These are phyloP conservation scores for Cuculus canorus DNA, from an alignment of 2,797 vertebrate species.

Conservation along the genomic window DNA sequence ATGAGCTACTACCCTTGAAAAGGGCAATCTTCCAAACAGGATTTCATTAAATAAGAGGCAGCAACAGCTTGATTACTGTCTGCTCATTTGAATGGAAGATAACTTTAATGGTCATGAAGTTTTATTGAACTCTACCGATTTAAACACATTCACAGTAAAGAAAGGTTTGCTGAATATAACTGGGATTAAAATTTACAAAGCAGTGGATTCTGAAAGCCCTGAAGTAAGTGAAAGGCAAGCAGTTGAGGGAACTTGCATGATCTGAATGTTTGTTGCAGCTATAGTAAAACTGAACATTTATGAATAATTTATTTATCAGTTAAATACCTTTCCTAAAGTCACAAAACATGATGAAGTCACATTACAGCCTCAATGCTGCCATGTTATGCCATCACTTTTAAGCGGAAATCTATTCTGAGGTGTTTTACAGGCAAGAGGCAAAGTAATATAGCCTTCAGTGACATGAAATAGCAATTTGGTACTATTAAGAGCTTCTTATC, in stretches of 20 bases:
- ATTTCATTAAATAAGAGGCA: not conserved
- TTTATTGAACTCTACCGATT: conserved; percentile 10
- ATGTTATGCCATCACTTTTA: not conserved
- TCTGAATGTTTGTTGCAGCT: not conserved
- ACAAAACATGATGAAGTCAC: not conserved
- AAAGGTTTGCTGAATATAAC: not conserved
- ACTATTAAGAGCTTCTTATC: not conserved
- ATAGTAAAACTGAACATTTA: not conserved
- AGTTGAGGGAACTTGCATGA: not conserved
- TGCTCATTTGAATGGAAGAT: not conserved
- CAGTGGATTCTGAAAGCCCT: not conserved
- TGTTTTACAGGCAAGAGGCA: not conserved
- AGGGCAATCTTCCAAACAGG: not conserved
- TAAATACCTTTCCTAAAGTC: not conserved
- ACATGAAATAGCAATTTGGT: not conserved
- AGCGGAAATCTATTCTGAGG: not conserved
- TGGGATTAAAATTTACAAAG: not conserved
- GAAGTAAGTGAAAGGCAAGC: conserved; percentile 25
- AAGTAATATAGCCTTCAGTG: not conserved
- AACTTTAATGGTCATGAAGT: conserved; percentile 14
- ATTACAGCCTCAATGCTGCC: not conserved
- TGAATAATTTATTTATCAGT: not conserved
- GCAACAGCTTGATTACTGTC: not conserved
- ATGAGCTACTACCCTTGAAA: not conserved
- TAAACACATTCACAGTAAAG: conserved; percentile 2